Percentiles rank a stretch among this genome's conserved stretches.
These are phyloP conservation scores for Platyrinchus mystaceus DNA, from an alignment of 2,797 vertebrate genomes.

Conservation along the genomic window DNA sequence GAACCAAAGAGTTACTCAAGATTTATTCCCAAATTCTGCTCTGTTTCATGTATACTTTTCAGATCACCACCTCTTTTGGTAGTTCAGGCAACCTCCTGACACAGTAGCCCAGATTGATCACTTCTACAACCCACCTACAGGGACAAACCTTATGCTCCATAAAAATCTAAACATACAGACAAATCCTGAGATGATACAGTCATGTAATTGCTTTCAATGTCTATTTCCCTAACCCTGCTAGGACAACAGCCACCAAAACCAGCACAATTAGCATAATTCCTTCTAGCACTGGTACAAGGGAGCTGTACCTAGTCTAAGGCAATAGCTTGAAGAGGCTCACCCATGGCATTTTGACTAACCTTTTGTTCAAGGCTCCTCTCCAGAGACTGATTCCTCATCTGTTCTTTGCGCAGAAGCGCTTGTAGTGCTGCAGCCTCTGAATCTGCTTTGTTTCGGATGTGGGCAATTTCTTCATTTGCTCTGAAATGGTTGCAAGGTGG, in stretches of 20 bases:
- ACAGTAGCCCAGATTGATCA: not conserved
- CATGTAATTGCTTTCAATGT: not conserved
- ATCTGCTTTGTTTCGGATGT: slow-evolving; percentile 83
- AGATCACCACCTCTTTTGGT: not conserved
- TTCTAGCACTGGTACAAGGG: not conserved
- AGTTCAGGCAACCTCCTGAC: not conserved
- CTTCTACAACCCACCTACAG: not conserved
- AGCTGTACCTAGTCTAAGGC: not conserved
- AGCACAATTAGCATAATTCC: not conserved
- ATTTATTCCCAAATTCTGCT: not conserved
- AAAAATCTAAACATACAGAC: not conserved
- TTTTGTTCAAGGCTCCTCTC: slow-evolving; percentile 91
- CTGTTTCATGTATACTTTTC: not conserved
- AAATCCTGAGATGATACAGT: not conserved
- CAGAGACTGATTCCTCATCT: slow-evolving; percentile 87
- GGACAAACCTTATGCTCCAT: not conserved
- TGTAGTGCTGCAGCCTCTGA: slow-evolving; percentile 81
- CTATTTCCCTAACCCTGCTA: not conserved
- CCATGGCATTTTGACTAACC: slow-evolving; percentile 60
- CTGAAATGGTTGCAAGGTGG: slow-evolving; percentile 59
- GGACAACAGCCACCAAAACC: not conserved
- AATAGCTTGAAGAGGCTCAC: not conserved
- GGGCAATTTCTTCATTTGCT: slow-evolving; percentile 87
- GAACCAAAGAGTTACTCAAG: not conserved
- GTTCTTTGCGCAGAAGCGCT: slow-evolving; percentile 85